Percentiles rank a stretch among this genome's conserved stretches.
Conservation (phyloP, 2,888 invertebrate species). For the Unio delphinus region DNA sequence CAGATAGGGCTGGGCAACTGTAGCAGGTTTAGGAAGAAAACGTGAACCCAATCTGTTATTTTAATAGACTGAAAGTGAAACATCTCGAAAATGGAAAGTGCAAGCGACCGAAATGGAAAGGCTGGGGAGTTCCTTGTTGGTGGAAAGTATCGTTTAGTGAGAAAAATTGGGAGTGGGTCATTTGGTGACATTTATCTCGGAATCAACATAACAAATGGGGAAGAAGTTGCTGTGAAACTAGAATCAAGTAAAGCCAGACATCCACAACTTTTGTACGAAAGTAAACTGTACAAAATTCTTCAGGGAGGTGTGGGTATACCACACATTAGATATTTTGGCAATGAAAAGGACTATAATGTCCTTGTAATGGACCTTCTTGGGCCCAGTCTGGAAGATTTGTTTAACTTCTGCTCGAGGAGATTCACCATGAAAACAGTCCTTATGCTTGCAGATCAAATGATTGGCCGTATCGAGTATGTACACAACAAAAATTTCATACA, state of each 20-base stretch:
- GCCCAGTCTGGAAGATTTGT: constrained; percentile 77
- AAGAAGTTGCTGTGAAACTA: constrained; percentile 75
- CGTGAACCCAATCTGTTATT: constrained; percentile 5
- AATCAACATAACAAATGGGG: constrained; percentile 70
- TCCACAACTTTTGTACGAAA: constrained; percentile 75
- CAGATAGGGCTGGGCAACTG: constrained; percentile 41
- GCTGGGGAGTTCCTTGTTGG: constrained; percentile 68
- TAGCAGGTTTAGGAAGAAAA: constrained; percentile 31
- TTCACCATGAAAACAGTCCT: constrained; percentile 99
- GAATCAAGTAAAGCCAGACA: constrained; percentile 75
- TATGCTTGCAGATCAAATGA: constrained; percentile 92
- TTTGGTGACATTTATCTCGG: constrained; percentile 72
- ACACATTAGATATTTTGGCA: constrained; percentile 73
- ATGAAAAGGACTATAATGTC: constrained; percentile 98
- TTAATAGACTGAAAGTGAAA: background rate
- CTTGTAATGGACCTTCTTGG: constrained; percentile 98
- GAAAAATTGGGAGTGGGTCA: constrained; percentile 72
- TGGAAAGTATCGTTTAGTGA: constrained; percentile 68
- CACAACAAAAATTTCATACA: constrained; percentile 99
- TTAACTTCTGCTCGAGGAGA: constrained; percentile 98
- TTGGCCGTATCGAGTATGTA: constrained; percentile 93
- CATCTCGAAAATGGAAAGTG: constrained; percentile 42
- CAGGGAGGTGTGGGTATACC: constrained; percentile 73
- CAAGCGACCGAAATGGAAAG: constrained; percentile 30
- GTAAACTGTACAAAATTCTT: constrained; percentile 75